Base-by-base conservation (phyloP, 2,888 invertebrate genomes). In the Cheilosia pagana region DNA sequence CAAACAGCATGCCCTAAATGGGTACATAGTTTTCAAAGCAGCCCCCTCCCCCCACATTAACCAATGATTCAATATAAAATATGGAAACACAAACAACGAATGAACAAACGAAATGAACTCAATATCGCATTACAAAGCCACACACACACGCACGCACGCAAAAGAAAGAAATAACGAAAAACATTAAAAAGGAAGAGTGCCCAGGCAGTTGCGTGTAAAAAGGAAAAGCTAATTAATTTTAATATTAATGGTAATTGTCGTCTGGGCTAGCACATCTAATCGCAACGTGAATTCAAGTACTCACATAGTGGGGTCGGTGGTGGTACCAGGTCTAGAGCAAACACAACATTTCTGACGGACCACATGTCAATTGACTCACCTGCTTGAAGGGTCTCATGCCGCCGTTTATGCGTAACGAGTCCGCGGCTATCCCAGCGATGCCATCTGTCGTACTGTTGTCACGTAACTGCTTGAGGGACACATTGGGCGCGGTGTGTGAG, bases 301-400 rank as follows among this genome's bases (percentile, higher is more conserved):
- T 85, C 79, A 85, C 85, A 85, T 57, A 74, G 78, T 57, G 72
- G 82, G 71, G 50, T 71, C 28, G 50, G 82, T 68, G 68, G 39
- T 53, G 28, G 31, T 59, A 59, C 60, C 81, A 59, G 59, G 68
- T 62, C 67, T 68, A 74, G 78, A 78, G 68, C 67, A 77, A 82
- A 77, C 74, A 79, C 83, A 70, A 79, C 50, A 65, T 28, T 67
- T 85, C 31, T 65, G 59, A 59, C 16, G 57, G 50, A 68, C 67
- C 70, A 75, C 48, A 53, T 79, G 75, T 71, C 53, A 85, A 52
- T 82, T 63, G 87, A 90, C 93, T 92, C 94, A 97, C 97, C 96
- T 98, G 98, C 93, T 97, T 97, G 93, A 98, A 98, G 91, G 97
- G 98, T 88, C 98, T 94, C 94, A 98, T 97, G 89, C 98, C 98